Evolutionary conservation across 2,888 invertebrate species (phyloP).

Genomic region (Macaria notata): DNA sequence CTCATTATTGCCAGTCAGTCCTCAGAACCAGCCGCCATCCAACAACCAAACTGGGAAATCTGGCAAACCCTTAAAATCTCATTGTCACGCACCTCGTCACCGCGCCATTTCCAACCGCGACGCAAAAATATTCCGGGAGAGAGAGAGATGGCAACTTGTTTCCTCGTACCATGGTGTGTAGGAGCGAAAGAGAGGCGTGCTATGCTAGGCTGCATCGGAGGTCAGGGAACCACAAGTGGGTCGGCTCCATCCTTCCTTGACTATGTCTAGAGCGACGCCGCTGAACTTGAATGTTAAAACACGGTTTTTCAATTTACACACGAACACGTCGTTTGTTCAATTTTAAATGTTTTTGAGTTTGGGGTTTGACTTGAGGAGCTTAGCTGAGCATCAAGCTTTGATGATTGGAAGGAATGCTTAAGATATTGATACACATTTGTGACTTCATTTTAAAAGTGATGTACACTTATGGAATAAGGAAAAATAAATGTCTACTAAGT

Average conservation of each 20-base stretch:
- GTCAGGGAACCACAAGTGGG: slow-evolving; percentile 81
- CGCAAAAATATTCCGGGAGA: slow-evolving; percentile 80
- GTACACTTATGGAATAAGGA: no score
- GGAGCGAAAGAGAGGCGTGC: slow-evolving; percentile 52
- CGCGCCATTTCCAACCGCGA: slow-evolving; percentile 65
- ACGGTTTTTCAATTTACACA: slow-evolving; percentile 60
- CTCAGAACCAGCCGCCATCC: background rate
- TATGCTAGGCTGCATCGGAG: slow-evolving; percentile 74
- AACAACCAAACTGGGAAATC: slow-evolving; percentile 11
- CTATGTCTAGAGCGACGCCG: slow-evolving; percentile 58
- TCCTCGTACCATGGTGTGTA: slow-evolving; percentile 30
- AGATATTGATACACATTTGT: no score
- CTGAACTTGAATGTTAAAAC: slow-evolving; percentile 78
- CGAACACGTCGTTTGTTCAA: slow-evolving; percentile 1
- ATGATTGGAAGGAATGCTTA: no score
- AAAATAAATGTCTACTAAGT: no score
- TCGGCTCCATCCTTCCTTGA: slow-evolving; percentile 77
- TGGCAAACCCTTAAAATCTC: slow-evolving; percentile 50
- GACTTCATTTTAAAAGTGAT: no score
- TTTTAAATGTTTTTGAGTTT: background rate
- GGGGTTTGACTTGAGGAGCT: no score
- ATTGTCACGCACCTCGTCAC: slow-evolving; percentile 59
- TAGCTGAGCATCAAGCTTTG: no score
- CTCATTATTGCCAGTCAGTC: slow-evolving; percentile 7
- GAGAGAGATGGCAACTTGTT: slow-evolving; percentile 50